Base-by-base conservation (phyloP, 92 coral and sea anemone genomes). In the Epizoanthus illoricatus region DNA sequence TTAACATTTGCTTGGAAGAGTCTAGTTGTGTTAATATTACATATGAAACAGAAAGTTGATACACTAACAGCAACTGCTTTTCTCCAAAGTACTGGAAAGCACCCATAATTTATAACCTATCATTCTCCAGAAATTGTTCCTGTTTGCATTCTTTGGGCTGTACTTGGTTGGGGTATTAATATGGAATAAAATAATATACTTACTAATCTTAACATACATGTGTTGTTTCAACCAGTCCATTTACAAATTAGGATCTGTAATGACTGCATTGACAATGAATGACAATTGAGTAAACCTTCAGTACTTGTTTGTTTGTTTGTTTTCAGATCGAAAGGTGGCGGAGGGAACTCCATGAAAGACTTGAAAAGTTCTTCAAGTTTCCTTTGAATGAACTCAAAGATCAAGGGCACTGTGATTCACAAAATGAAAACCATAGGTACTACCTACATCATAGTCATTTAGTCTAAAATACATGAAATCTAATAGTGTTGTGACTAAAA, bases 281-380 rank as follows among this genome's bases (percentile, higher is more conserved):
- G 45, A 55, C 45, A 69, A n/a, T 12, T 6, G 55, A 13, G 55
- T 69, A 8, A 17, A 69, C 13, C 45, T 69, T 39, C 49, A 43
- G 49, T 69, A 15, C 42, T 69, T 49, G 54, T 69, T 69, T 73
- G 73, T n/a, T n/a, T n/a, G n/a, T 69, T 42, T 71, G 76, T 54
- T 83, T 80, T 43, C 80, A 87, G 87, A 87, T 87, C 78, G 85
- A 87, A 83, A 72, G 90, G 57, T 87, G 73, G 73, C 83, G 87
- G 90, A 87, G 81, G 24, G 87, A 87, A 79, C 87, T 87, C 84
- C 85, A 78, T 83, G 87, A 87, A 84, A 83, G 80, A 76, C 73
- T 76, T 41, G 87, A 87, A 76, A 87, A 71, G 80, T 87, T 83
- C 71, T 87, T 87, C 76, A 87, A 87, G 84, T 69, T 82, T 40